Evolutionary conservation across 2,888 invertebrate genomes (phyloP), one percentile per base, ranked within the genome.

Genomic region (Aethes cnicana): DNA sequence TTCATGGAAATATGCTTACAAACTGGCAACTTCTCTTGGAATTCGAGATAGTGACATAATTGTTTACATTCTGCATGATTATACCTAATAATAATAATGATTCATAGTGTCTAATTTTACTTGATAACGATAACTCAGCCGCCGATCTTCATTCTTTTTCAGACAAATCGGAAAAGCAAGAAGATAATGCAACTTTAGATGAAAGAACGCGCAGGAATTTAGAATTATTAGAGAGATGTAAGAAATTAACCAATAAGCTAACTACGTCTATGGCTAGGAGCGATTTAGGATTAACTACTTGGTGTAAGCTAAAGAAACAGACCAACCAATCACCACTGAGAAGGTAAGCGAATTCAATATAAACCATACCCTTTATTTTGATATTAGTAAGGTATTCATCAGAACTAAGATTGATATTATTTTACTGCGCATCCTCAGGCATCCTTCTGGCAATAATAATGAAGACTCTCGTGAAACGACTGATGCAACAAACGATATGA

Each of bases 211-310:
- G 88, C 88, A 89, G 89, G 84, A 89, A 89, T 77, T 84, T 89
- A 87, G 89, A 88, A 80, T 84, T 89, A 81, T 77, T 89, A 84
- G 86, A 88, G 58, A 81, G 86, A 80, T 89, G 89, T 87, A 88
- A 88, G 74, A 86, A 83, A 77, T 63, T 89, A 77, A 89, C 89
- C 39, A 81, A 82, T 81, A 86, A 84, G 74, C 74, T 93, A 79
- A 94, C 95, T 68, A 91, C 93, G 58, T 95, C 95, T 64, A 96
- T 97, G 96, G 95, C 95, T 56, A 94, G 94, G 76, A 96, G 96
- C 54, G 96, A 96, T 81, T 95, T 95, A 69, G 95, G 95, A 64
- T 94, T 95, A 83, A 96, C 96, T 61, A 96, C 96, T 33, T 96
- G 96, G 95, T 95, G 96, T 84, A 96, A 96, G 78, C 90, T 96